Conservation (phyloP, 2,888 invertebrate species). For the Tipula confusa region DNA sequence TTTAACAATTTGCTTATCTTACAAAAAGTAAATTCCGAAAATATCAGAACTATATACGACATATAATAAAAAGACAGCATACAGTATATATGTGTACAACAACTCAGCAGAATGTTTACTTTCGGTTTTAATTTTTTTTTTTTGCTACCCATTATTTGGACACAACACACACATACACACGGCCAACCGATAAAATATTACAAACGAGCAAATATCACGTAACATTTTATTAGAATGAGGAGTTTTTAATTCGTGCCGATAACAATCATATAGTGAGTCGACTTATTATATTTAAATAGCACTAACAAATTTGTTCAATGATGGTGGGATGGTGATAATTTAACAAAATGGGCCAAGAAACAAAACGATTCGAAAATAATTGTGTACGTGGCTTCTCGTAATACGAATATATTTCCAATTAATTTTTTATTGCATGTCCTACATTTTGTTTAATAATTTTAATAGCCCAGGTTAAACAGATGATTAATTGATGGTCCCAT, state of each 20-base stretch:
- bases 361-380: not conserved
- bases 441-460: not conserved
- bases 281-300: not conserved
- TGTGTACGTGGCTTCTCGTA: not conserved
- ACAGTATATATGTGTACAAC: not conserved
- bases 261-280: not conserved
- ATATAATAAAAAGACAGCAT: too few relatives aligned
- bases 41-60: not conserved
- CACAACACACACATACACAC: too few relatives aligned
- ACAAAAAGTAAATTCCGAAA: not conserved
- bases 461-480: not conserved
- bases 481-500: too few relatives aligned
- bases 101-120: not conserved
- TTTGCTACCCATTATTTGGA: slow-evolving; percentile 3
- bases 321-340: not conserved
- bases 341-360: not conserved
- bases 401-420: not conserved
- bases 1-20: not conserved
- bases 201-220: not conserved
- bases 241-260: not conserved
- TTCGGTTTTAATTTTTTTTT: not conserved
- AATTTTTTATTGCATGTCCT: not conserved
- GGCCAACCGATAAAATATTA: not conserved
- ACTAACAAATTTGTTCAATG: not conserved
- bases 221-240: not conserved